phyloP scores from a whole-genome alignment of 2,113 vertebrate genomes.

The Sminthopsis crassicaudata region DNA sequence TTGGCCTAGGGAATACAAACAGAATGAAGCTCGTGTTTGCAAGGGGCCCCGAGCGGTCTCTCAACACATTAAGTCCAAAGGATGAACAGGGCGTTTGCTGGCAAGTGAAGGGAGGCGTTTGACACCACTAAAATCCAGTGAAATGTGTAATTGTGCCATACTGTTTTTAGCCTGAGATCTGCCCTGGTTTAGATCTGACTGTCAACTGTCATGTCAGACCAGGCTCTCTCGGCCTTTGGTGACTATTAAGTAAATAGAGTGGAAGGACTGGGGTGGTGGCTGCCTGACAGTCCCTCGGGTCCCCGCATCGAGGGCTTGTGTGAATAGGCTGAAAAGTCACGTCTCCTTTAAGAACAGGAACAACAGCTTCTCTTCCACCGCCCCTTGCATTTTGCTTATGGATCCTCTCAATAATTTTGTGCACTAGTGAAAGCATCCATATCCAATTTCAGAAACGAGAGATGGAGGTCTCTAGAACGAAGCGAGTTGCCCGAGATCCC shows the following conservation, averaged over 20 bases:
- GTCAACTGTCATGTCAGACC: background rate
- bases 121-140: background rate
- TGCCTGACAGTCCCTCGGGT: background rate
- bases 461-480: background rate
- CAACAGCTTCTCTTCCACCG: background rate
- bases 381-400: background rate
- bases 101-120: background rate
- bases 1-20: slow-evolving; percentile 55
- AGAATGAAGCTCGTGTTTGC: rapidly evolving
- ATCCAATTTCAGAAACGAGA: background rate
- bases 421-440: background rate
- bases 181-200: background rate
- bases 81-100: background rate
- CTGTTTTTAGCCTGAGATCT: background rate
- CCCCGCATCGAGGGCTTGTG: background rate
- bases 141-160: background rate
- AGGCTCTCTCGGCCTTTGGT: background rate
- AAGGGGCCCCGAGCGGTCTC: background rate
- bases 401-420: background rate
- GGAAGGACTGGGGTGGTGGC: background rate
- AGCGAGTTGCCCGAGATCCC: background rate
- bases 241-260: slow-evolving; percentile 9
- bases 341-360: background rate
- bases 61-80: background rate
- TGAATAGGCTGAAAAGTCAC: background rate